Evolutionary conservation across 1,140 invertebrate species (phyloP), one percentile per base, ranked within the genome.

Genomic region (Bombus picipes): DNA sequence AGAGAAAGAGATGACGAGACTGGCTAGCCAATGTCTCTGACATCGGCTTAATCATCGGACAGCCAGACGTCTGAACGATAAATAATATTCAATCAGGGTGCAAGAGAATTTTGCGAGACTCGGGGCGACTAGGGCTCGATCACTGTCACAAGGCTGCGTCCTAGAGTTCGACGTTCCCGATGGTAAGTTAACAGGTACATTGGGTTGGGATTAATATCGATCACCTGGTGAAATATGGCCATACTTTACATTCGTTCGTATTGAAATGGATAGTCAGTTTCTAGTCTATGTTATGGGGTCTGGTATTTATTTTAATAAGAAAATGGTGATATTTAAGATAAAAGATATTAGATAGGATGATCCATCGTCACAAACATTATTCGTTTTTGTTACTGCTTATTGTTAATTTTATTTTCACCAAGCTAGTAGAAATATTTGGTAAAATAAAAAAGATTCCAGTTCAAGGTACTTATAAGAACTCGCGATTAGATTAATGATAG

Each of bases 41-140:
- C 47, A 22, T 53, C 47, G 47, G 47, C 47, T 53, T 53, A 59
- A 53, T 47, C 25, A 57, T 13, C n/a, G 37, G 47, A 59, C 47
- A 53, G 18, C 47, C 47, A 53, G 47, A 53, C 39, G 53, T 59
- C 53, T 72, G 47, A n/a, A 15, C 62, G 47, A 77, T 41, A 34
- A 83, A 83, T 77, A 83, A 83, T 82, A 77, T 83, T 76, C 71
- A 75, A 82, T 75, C 71, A 66, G 22, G n/a, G 25, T 13, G 32
- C 3, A 25, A 75, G 10, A 59, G 57, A 65, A 74, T 82, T 74
- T 47, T n/a, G 15, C 32, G 65, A 47, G n/a, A n/a, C 15, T 5
- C 9, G 22, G 39, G n/a, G 18, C n/a, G n/a, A n/a, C 4, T 3
- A 25, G 10, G 70, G 72, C 59, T 82, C 71, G 47, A 82, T 82